Evolutionary conservation across 2,113 vertebrate species (phyloP).

Genomic region (Leucosticte australis): DNA sequence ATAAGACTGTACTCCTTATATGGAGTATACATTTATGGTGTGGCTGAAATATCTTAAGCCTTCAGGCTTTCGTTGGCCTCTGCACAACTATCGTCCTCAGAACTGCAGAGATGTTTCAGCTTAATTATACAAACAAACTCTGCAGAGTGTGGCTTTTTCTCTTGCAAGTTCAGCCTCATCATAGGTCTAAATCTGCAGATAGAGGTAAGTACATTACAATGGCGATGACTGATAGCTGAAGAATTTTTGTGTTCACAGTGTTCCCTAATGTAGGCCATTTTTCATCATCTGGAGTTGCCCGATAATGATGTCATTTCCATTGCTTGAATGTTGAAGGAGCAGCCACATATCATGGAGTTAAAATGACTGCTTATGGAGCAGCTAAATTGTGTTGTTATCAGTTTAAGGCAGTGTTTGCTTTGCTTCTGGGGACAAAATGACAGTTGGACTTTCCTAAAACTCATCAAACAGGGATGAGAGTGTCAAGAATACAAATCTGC

Average conservation of each 20-base stretch:
- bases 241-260: constrained; percentile 65
- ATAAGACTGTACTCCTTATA: not conserved
- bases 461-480: constrained; percentile 47
- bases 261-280: constrained; percentile 74
- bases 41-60: constrained; percentile 10
- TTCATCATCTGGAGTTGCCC: constrained; percentile 69
- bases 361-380: constrained; percentile 69
- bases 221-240: constrained; percentile 65
- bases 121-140: constrained; percentile 63
- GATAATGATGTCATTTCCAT: constrained; percentile 77
- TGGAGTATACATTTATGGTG: not conserved
- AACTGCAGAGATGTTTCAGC: constrained; percentile 38
- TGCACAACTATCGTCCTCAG: not conserved
- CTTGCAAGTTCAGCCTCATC: not conserved
- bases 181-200: constrained; percentile 58
- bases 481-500: constrained; percentile 59
- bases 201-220: constrained; percentile 58
- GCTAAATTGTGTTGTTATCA: constrained; percentile 68
- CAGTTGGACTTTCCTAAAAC: constrained; percentile 60
- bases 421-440: constrained; percentile 69
- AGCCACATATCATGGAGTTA: constrained; percentile 65
- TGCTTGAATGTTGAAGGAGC: constrained; percentile 66
- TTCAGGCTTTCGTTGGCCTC: not conserved
- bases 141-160: constrained; percentile 22
- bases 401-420: constrained; percentile 70